Conservation (phyloP, 1,140 invertebrate species). For the Druon quercuslanigerum region DNA sequence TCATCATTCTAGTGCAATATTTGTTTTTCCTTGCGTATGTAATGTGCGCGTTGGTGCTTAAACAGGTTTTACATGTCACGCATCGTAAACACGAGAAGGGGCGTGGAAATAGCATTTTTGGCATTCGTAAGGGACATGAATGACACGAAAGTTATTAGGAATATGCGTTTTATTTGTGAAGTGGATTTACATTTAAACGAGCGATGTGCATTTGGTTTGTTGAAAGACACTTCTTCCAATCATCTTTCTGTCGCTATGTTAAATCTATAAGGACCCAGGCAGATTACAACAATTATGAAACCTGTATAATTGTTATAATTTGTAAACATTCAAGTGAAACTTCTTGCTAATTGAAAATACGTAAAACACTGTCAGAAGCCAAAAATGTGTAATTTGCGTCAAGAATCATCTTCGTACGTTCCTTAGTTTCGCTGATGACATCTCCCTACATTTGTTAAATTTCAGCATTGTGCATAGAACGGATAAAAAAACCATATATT, state of each 20-base stretch:
- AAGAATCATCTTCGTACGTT: no score
- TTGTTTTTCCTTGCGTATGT: constrained; percentile 15
- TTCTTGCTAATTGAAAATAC: no score
- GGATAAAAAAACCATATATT: no score
- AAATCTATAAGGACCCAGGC: neutral
- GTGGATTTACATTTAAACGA: neutral
- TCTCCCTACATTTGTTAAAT: neutral
- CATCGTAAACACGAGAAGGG: neutral
- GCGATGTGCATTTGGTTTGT: neutral
- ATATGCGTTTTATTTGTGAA: neutral
- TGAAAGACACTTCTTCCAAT: neutral
- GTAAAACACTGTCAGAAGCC: no score
- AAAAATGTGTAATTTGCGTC: no score
- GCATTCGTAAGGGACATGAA: neutral
- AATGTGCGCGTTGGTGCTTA: constrained; percentile 18
- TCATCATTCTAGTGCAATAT: constrained; percentile 23
- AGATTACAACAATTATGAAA: no score
- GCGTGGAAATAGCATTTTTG: constrained; percentile 17
- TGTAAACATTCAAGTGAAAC: no score
- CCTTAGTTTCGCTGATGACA: no score
- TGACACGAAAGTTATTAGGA: neutral
- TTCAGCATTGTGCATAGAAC: no score
- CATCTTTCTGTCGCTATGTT: neutral
- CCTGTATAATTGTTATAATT: no score
- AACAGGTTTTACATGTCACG: constrained; percentile 25